These are phyloP conservation scores for Acanthococcus lagerstroemiae DNA, from an alignment of 2,888 invertebrate genomes.

Conservation along the genomic window DNA sequence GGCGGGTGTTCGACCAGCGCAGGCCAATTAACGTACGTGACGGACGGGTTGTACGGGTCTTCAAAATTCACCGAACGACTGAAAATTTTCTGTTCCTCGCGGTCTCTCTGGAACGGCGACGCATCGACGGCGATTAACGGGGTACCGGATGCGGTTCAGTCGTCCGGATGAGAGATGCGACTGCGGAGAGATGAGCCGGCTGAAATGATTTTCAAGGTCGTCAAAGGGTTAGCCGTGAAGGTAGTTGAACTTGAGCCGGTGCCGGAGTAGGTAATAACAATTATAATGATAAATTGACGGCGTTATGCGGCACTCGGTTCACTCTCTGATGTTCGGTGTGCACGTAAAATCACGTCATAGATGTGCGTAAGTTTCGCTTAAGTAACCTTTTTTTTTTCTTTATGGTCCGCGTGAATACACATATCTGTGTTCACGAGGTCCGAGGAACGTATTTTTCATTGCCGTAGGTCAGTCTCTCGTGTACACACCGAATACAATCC, in stretches of 20 bases:
- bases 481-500: too few species aligned
- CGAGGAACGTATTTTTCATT: slow-evolving; percentile 14
- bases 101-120: too few species aligned
- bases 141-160: too few species aligned
- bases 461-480: slow-evolving; percentile 14
- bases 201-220: slow-evolving; percentile 20
- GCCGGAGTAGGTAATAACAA: slow-evolving; percentile 21
- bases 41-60: too few species aligned
- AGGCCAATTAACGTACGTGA: too few species aligned
- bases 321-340: slow-evolving; percentile 3
- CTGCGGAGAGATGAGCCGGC: too few species aligned
- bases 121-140: too few species aligned
- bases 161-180: too few species aligned
- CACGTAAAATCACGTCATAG: slow-evolving; percentile 23
- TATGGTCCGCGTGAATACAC: slow-evolving; percentile 10
- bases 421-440: neutral
- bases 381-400: slow-evolving; percentile 11
- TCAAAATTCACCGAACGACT: too few species aligned
- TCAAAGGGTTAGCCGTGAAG: slow-evolving; percentile 21
- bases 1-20: too few species aligned
- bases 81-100: too few species aligned
- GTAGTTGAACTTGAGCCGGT: slow-evolving; percentile 8
- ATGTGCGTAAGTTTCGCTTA: slow-evolving; percentile 27
- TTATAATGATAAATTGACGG: slow-evolving; percentile 22
- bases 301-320: slow-evolving; percentile 22